phyloP scores from a whole-genome alignment of 1,140 invertebrate genomes.

The Drosophila tristis region DNA sequence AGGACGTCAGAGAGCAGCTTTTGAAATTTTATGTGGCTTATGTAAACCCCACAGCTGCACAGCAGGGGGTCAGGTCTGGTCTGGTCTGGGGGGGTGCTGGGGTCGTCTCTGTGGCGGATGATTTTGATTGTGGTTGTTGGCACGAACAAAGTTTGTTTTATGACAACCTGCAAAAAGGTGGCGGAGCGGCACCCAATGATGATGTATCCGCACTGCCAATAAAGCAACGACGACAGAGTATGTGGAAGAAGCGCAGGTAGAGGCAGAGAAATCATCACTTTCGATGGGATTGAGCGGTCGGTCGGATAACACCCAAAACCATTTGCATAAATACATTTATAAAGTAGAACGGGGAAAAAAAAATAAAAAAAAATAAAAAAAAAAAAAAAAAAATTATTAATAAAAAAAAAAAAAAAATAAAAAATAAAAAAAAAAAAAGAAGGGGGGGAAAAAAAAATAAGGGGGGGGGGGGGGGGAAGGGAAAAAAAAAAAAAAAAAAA shows the following conservation, averaged over 20 bases:
- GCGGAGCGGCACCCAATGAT: constrained; percentile 7
- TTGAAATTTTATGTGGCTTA: constrained; percentile 64
- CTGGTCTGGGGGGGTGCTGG: no score
- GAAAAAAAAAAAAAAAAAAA: no score
- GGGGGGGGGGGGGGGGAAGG: no score
- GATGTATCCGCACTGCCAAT: constrained; percentile 41
- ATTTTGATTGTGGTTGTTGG: constrained; percentile 64
- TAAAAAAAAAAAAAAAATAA: no score
- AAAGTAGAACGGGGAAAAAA: no score
- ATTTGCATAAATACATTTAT: constrained; percentile 21
- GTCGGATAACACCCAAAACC: no score
- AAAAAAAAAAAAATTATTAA: no score
- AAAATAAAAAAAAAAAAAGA: no score
- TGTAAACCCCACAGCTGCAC: constrained; percentile 20
- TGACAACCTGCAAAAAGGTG: constrained; percentile 15
- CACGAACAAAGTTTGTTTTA: constrained; percentile 51
- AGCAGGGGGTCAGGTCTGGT: constrained; percentile 15
- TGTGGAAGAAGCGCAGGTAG: not conserved
- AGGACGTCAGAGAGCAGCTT: constrained; percentile 20
- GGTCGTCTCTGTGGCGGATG: constrained; percentile 24
- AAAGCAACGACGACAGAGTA: constrained; percentile 6
- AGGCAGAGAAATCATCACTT: constrained; percentile 26
- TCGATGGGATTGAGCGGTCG: constrained; percentile 16
- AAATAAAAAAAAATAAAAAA: no score
- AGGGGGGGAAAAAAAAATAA: no score